Percentiles rank a stretch among this genome's conserved stretches.
phyloP scores from a whole-genome alignment of 2,113 vertebrate species.

The Pseudorasbora parva region DNA sequence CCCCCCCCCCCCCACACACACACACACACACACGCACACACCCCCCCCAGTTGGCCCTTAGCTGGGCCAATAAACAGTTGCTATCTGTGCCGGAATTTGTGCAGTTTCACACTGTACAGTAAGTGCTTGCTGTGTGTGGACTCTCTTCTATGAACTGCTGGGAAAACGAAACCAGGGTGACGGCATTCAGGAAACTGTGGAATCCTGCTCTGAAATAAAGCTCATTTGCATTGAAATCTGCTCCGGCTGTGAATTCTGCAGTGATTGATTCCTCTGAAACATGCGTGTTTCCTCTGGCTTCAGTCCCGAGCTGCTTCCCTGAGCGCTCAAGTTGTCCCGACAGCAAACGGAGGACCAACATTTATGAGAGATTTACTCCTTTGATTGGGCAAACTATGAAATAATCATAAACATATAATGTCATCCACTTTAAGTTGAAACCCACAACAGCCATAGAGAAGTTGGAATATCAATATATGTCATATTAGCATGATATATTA shows the following conservation, averaged over 20 bases:
- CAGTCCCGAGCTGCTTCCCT: not conserved
- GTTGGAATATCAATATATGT: not conserved
- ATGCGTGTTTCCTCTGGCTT: not conserved
- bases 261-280: not conserved
- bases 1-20: no score
- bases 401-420: not conserved
- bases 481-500: not conserved
- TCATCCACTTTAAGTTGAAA: not conserved
- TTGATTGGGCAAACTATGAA: not conserved
- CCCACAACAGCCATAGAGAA: not conserved
- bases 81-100: no score
- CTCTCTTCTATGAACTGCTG: not conserved
- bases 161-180: conserved; percentile 11
- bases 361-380: not conserved
- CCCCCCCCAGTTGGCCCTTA: no score
- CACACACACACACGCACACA: no score
- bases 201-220: conserved; percentile 4
- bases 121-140: not conserved
- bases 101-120: not conserved
- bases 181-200: not conserved
- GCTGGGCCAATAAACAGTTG: no score
- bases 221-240: not conserved
- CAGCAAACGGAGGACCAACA: not conserved
- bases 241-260: not conserved
- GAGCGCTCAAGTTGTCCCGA: not conserved